Base-by-base conservation (phyloP, 2,113 vertebrate species). In the Myrmophylax atrothorax region DNA sequence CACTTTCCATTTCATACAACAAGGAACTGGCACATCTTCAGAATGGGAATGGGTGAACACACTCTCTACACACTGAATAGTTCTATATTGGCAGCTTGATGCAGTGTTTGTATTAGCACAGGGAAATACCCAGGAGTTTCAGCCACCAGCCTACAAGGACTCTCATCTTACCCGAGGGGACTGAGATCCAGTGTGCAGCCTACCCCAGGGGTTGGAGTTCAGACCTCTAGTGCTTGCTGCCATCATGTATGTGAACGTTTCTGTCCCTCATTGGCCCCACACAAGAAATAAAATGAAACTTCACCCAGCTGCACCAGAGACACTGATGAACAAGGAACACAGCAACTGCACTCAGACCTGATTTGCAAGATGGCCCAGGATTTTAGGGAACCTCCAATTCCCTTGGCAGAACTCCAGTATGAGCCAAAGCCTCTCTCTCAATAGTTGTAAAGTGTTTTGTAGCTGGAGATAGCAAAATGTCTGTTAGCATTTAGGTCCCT, bases 1-100 rank as follows among this genome's bases (percentile, higher is more conserved):
- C 97, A 88, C 96, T 96, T 98, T 97, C 93, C 72, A 96, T 97
- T 97, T 95, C 96, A 94, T 95, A 97, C 83, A 95, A 90, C 90
- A 95, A 93, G 82, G 91, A 97, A 95, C 37, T 96, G 95, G 91
- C 90, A 93, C 76, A 95, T 97, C 97, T 96, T 97, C 92, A 93
- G 95, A 92, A 94, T 84, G 88, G 86, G 84, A 97, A 96, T 82
- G 87, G 93, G 60, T 84, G 93, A 97, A 64, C 90, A 80, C 44
- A 89, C 38, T 79, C 86, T 84, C 37, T 59, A 60, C 44, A 79
- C 58, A 83, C 68, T 37, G 70, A 84, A 29, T 25, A 87, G 58
- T 33, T 74, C 53, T 86, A 26, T 6, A 20, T 1, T 10, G 35
- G 64, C 47, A 76, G 79, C 79, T 87, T 1, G 29, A 33, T 46